Conservation (phyloP, 2,797 vertebrate species). For the Leucoraja ocellata region DNA sequence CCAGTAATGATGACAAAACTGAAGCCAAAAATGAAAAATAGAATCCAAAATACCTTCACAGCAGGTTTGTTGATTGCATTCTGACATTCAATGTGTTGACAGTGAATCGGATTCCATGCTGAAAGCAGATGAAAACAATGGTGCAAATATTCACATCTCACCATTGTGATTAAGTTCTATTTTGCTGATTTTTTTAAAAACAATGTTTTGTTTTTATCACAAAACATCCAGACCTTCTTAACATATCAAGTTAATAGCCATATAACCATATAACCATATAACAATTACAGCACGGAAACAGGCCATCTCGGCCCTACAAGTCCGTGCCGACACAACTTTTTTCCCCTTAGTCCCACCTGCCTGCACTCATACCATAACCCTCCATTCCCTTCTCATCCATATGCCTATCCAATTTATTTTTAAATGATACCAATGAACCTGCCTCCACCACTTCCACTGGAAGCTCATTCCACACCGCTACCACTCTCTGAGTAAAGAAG, state of each 20-base stretch:
- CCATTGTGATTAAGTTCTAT: not conserved
- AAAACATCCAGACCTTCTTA: not conserved
- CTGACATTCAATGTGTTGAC: constrained; percentile 97
- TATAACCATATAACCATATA: no score
- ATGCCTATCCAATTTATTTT: no score
- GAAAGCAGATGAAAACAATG: constrained; percentile 46
- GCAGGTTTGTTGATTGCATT: constrained; percentile 98
- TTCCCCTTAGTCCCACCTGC: no score
- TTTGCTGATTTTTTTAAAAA: not conserved
- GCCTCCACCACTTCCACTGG: no score
- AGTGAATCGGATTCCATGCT: constrained; percentile 99
- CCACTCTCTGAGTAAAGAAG: no score
- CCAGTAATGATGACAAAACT: not conserved
- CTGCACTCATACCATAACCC: no score
- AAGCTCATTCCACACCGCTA: no score
- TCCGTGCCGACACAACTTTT: no score
- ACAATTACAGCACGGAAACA: no score
- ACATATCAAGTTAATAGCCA: not conserved
- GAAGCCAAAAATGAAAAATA: not conserved
- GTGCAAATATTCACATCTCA: not conserved
- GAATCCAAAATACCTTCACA: constrained; percentile 76
- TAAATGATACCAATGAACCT: no score
- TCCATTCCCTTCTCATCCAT: no score
- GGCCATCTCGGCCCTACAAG: no score
- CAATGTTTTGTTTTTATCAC: not conserved